These are phyloP conservation scores for Meteorus cinctellus DNA, from an alignment of 2,888 invertebrate genomes.

Conservation along the genomic window DNA sequence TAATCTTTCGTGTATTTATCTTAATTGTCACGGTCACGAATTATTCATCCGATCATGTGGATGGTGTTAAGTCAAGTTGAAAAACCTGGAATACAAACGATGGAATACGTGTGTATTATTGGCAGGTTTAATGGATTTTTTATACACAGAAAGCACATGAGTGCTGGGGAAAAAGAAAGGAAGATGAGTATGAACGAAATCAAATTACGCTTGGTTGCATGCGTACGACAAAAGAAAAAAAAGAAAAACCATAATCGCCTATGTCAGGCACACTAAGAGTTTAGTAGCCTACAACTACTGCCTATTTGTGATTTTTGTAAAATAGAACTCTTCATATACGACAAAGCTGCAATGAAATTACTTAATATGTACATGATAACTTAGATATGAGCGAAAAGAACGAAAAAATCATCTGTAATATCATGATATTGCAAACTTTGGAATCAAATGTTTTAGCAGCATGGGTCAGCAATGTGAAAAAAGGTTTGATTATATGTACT, in stretches of 20 bases:
- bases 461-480: neutral
- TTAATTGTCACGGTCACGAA: slow-evolving; percentile 13
- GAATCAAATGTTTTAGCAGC: slow-evolving; percentile 12
- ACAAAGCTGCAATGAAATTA: neutral
- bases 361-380: neutral
- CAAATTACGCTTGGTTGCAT: slow-evolving; percentile 31
- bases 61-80: slow-evolving; percentile 42
- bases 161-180: slow-evolving; percentile 11
- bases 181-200: slow-evolving; percentile 13
- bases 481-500: slow-evolving; percentile 81
- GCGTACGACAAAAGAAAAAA: slow-evolving; percentile 31
- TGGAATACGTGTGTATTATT: slow-evolving; percentile 50
- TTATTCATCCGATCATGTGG: slow-evolving; percentile 24
- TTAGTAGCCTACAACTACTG: neutral
- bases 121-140: neutral
- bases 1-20: neutral
- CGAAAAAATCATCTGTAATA: slow-evolving; percentile 6
- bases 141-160: neutral
- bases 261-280: slow-evolving; percentile 1
- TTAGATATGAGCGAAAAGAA: neutral
- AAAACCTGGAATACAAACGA: slow-evolving; percentile 63
- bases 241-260: no score
- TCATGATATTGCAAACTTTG: slow-evolving; percentile 26
- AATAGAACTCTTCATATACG: neutral
- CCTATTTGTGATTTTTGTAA: neutral